Evolutionary conservation across 64 coral and sea anemone genomes (phyloP).

Genomic region (Actinia tenebrosa): DNA sequence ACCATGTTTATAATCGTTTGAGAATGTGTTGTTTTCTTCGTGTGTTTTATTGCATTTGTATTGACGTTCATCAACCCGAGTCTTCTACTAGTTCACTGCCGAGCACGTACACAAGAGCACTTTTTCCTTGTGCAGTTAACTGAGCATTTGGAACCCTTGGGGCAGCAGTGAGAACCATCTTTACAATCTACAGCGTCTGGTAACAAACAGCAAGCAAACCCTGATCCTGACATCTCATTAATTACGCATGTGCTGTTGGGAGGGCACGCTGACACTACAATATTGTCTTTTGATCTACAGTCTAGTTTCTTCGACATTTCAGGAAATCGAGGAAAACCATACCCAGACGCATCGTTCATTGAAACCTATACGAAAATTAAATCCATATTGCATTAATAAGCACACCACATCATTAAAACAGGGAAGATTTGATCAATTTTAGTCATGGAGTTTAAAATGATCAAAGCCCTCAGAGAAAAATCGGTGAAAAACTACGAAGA

Average conservation of each 20-base stretch:
- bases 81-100: no score
- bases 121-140: neutral
- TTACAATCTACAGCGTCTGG: constrained; percentile 7
- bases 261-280: constrained; percentile 20
- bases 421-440: neutral
- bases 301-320: neutral
- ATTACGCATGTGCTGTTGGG: constrained; percentile 16
- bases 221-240: constrained; percentile 9
- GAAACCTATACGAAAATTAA: neutral
- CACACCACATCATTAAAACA: neutral
- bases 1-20: no score
- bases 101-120: constrained; percentile 4
- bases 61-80: no score
- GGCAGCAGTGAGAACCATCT: constrained; percentile 14
- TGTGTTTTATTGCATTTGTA: no score
- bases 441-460: neutral
- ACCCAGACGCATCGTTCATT: neutral
- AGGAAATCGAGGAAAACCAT: neutral
- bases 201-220: constrained; percentile 14
- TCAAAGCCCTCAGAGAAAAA: neutral
- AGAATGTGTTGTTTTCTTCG: no score
- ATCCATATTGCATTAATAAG: neutral
- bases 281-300: neutral
- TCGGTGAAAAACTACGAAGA: neutral
- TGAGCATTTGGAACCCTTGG: constrained; percentile 8